phyloP scores from a whole-genome alignment of 2,113 vertebrate genomes.

The Lagenorhynchus albirostris region DNA sequence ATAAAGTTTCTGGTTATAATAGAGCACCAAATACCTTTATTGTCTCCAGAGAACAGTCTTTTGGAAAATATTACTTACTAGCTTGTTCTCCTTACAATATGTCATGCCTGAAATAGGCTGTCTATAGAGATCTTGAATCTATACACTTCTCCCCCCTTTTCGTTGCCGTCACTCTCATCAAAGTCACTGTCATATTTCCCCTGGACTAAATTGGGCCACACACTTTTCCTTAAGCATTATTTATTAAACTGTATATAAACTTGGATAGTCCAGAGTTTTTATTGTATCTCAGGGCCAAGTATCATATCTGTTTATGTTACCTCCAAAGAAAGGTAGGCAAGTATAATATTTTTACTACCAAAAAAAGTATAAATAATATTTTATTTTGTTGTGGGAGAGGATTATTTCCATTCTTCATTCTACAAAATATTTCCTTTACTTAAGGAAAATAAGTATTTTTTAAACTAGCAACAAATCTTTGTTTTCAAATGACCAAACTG shows the following conservation, averaged over 20 bases:
- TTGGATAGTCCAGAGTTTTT: neutral
- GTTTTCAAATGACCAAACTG: slow-evolving; percentile 25
- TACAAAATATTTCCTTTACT: neutral
- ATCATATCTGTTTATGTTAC: neutral
- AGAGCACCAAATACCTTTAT: neutral
- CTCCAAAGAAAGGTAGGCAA: neutral
- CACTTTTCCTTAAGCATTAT: neutral
- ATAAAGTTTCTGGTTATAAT: neutral
- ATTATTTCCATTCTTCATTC: slow-evolving; percentile 25
- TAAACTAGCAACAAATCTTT: slow-evolving; percentile 6
- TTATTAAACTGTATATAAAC: slow-evolving; percentile 7
- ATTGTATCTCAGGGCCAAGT: neutral
- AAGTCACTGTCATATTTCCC: neutral
- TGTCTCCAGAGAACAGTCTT: neutral
- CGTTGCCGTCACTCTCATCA: neutral
- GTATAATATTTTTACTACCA: neutral
- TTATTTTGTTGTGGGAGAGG: neutral
- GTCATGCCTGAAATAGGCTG: neutral
- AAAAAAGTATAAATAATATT: neutral
- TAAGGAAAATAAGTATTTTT: slow-evolving; percentile 21
- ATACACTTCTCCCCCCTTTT: neutral
- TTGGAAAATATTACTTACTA: neutral
- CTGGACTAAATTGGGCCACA: neutral
- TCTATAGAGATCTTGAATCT: neutral
- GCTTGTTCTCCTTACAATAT: neutral